Evolutionary conservation across 2,888 invertebrate genomes (phyloP).

Genomic region (Andrena bucephala): DNA sequence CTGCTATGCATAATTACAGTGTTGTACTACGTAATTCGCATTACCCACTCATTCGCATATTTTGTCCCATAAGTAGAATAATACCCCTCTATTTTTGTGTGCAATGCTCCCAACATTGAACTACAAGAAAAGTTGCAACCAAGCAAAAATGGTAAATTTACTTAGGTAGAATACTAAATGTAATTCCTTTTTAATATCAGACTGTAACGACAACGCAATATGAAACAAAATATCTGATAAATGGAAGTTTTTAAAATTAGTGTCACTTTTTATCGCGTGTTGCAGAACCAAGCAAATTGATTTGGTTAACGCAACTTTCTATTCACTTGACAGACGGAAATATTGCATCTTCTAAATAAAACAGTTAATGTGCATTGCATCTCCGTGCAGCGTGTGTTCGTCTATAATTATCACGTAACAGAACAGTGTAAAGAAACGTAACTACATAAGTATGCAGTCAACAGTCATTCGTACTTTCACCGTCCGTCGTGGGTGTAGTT

Average conservation of each 20-base stretch:
- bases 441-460: conserved; percentile 69
- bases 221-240: too few species aligned
- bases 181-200: too few species aligned
- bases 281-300: neutral
- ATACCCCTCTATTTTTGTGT: neutral
- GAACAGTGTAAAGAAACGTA: conserved; percentile 66
- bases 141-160: too few species aligned
- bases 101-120: conserved; percentile 1
- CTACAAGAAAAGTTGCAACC: too few species aligned
- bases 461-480: conserved; percentile 71
- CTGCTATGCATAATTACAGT: neutral
- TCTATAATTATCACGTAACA: conserved; percentile 52
- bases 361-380: conserved; percentile 5
- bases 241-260: neutral
- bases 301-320: neutral
- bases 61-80: neutral
- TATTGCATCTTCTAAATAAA: neutral
- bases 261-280: neutral
- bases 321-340: neutral
- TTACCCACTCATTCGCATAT: neutral
- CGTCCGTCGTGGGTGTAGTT: conserved; percentile 69
- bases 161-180: too few species aligned
- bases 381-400: conserved; percentile 15
- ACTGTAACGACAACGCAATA: neutral
- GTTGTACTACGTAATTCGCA: neutral